These are phyloP conservation scores for Pristionchus japonicus DNA, from an alignment of 2,888 invertebrate genomes.

Conservation along the genomic window DNA sequence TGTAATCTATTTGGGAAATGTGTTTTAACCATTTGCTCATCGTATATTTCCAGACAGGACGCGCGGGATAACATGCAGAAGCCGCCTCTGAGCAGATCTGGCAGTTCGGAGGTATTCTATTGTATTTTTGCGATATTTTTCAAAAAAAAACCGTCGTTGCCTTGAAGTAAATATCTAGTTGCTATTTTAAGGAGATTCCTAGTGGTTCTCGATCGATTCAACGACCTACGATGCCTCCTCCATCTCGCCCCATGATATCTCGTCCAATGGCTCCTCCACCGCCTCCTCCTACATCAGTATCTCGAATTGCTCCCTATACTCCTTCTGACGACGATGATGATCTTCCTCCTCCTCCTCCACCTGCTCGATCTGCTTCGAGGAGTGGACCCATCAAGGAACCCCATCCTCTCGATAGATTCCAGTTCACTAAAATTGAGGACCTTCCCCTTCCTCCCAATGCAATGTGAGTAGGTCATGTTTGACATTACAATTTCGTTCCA, in stretches of 20 bases:
- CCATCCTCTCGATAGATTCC: constrained; percentile 55
- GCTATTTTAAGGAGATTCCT: background rate
- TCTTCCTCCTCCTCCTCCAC: constrained; percentile 57
- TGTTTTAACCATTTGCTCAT: too few relatives aligned
- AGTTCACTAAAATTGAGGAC: constrained; percentile 55
- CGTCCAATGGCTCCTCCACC: constrained; percentile 60
- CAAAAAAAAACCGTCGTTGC: too few relatives aligned
- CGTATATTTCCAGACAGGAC: constrained; percentile 51
- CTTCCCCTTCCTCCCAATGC: constrained; percentile 59
- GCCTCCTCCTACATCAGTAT: constrained; percentile 48
- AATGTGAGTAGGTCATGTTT: background rate
- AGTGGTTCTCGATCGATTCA: constrained; percentile 11
- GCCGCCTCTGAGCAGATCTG: constrained; percentile 53
- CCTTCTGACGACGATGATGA: constrained; percentile 45
- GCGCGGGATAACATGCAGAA: constrained; percentile 50
- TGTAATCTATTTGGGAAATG: too few relatives aligned
- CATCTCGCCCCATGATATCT: too few relatives aligned
- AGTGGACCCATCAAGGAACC: constrained; percentile 44
- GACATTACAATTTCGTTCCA: background rate
- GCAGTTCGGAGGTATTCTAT: constrained; percentile 57
- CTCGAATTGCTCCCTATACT: background rate
- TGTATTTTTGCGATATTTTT: background rate
- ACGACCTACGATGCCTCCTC: constrained; percentile 52
- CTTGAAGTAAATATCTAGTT: too few relatives aligned
- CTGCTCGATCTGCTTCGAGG: constrained; percentile 53